phyloP scores from a whole-genome alignment of 1,140 invertebrate species.

The Heliconius eleuchia region DNA sequence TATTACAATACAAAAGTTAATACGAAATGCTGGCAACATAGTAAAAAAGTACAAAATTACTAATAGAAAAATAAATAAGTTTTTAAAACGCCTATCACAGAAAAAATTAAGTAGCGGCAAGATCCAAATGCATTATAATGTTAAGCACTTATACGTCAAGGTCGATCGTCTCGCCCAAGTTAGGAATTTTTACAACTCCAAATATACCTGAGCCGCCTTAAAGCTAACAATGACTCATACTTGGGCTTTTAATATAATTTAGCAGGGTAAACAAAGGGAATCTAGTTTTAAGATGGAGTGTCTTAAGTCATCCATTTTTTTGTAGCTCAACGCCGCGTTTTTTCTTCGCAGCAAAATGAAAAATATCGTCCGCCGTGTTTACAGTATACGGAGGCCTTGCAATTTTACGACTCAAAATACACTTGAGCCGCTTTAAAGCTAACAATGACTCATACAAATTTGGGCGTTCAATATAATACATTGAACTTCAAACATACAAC shows the following conservation, averaged over 20 bases:
- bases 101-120: slow-evolving; percentile 49
- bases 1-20: slow-evolving; percentile 31
- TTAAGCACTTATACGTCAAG: slow-evolving; percentile 23
- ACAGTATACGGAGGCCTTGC: not conserved
- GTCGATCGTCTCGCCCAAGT: slow-evolving; percentile 20
- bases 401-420: slow-evolving; percentile 28
- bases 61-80: slow-evolving; percentile 38
- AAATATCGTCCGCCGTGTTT: too few relatives aligned
- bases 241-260: slow-evolving; percentile 4
- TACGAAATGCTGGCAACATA: slow-evolving; percentile 62
- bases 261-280: too few relatives aligned
- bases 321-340: too few relatives aligned
- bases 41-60: slow-evolving; percentile 45
- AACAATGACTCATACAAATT: slow-evolving; percentile 24
- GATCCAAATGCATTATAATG: slow-evolving; percentile 20
- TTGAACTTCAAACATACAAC: slow-evolving; percentile 3
- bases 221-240: slow-evolving; percentile 29
- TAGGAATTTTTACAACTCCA: slow-evolving; percentile 28
- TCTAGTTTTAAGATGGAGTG: too few relatives aligned
- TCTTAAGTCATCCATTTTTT: too few relatives aligned
- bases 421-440: slow-evolving; percentile 13
- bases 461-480: slow-evolving; percentile 7
- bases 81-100: slow-evolving; percentile 55
- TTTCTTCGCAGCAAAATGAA: too few relatives aligned
- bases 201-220: slow-evolving; percentile 15